Evolutionary conservation across 2,113 vertebrate genomes (phyloP), one percentile per base, ranked within the genome.

Genomic region (Xiphorhynchus elegans): DNA sequence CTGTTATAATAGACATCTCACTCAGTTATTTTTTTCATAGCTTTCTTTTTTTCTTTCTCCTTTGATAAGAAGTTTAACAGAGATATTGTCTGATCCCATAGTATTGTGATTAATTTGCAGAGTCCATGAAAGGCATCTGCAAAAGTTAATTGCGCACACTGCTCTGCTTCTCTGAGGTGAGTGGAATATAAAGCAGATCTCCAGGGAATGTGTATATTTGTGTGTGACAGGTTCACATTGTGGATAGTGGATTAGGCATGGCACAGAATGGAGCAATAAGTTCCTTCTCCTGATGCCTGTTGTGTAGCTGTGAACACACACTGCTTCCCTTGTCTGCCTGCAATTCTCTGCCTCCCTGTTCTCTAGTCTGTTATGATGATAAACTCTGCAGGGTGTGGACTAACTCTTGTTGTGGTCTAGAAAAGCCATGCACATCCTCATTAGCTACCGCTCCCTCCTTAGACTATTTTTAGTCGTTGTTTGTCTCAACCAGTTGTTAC

Each of bases 381-480:
- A 74, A 89, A 77, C 26, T 88, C 89, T 86, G 56, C 72, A 84
- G 74, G 89, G 74, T 44, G 72, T 31, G 87, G 69, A 73, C 37
- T n/a, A 44, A 11, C 44, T 68, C 87, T 78, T 89, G 16, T 8
- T 89, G 68, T 89, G 47, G 64, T 89, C 81, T 79, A 21, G 78
- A 89, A 67, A 58, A 83, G 47, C 39, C n/a, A 31, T 0, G 4
- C 66, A 18, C 40, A 63, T 90, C 42, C 55, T 93, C 31, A 15
- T 81, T 91, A 93, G 47, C 47, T 94, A 42, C 81, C 1, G 5
- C 68, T 95, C 84, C 70, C 60, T 83, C 59, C 64, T 77, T 67
- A 20, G 20, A 39, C 78, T 94, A 85, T 93, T 93, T 95, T 93
- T 84, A 86, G 90, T 56, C 59, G 7, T 73, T 93, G 19, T 91